A percentile compares a stretch with the other conserved stretches of the same genome.
phyloP scores from a whole-genome alignment of 2,113 vertebrate species.

The Cricetomys ansorgei region DNA sequence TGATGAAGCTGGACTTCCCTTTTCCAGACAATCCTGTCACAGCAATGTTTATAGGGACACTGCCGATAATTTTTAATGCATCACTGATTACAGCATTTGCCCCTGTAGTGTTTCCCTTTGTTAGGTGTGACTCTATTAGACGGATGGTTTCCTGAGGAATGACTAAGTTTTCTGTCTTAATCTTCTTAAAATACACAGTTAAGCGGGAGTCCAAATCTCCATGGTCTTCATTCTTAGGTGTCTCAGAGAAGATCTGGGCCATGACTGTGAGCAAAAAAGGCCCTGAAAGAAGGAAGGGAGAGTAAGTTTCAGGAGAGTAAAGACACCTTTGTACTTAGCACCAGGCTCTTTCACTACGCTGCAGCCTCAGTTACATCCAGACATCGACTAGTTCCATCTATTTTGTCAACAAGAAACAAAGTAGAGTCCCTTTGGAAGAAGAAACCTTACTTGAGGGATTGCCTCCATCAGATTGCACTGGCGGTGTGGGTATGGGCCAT shows the following conservation, averaged over 20 bases:
- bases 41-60: neutral
- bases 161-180: neutral
- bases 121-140: neutral
- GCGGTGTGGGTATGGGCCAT: neutral
- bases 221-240: neutral
- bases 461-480: neutral
- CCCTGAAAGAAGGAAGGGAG: neutral
- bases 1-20: constrained; percentile 47
- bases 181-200: neutral
- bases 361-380: neutral
- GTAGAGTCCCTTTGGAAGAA: neutral
- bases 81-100: neutral
- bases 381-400: neutral
- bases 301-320: neutral
- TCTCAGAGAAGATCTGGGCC: neutral
- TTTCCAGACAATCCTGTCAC: constrained; percentile 10
- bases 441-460: neutral
- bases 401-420: neutral
- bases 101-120: neutral
- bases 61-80: neutral
- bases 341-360: neutral
- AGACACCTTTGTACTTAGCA: neutral
- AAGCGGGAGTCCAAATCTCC: neutral
- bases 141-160: neutral
- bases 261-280: neutral